Evolutionary conservation across 2,797 vertebrate species (phyloP).

Genomic region (Sphenopsis melanotis): DNA sequence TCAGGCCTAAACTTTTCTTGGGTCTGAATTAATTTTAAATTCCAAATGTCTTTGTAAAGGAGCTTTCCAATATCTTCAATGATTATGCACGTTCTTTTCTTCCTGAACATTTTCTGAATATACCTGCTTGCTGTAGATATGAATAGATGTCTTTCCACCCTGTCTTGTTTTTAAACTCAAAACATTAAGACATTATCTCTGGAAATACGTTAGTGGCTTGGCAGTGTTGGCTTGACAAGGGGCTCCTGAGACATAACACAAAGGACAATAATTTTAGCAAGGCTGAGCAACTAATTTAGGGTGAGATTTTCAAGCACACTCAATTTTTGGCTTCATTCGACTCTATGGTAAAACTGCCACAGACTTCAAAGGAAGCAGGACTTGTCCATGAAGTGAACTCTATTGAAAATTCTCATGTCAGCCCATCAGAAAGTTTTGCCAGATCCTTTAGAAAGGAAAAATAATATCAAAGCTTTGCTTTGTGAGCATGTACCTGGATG

Average conservation of each 20-base stretch:
- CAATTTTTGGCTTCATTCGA: neutral
- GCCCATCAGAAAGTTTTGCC: neutral
- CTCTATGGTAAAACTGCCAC: neutral
- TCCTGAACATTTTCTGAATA: neutral
- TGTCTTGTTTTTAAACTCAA: neutral
- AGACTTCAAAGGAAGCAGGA: neutral
- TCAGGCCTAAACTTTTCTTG: neutral
- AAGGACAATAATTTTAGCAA: conserved; percentile 56
- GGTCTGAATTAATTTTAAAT: neutral
- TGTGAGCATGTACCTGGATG: neutral
- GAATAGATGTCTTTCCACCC: neutral
- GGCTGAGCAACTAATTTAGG: conserved; percentile 55
- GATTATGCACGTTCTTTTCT: neutral
- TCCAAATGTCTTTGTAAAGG: neutral
- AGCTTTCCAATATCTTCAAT: neutral
- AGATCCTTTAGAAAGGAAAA: neutral
- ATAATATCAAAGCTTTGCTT: neutral
- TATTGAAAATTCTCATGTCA: neutral
- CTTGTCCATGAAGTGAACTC: neutral
- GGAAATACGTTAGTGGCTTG: neutral
- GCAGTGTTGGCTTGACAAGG: conserved; percentile 9
- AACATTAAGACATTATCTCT: conserved; percentile 53
- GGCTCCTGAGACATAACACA: conserved; percentile 54
- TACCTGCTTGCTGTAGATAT: neutral
- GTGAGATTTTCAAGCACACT: neutral